phyloP scores from a whole-genome alignment of 2,888 invertebrate genomes.

The Trichogramma dendrolimi region DNA sequence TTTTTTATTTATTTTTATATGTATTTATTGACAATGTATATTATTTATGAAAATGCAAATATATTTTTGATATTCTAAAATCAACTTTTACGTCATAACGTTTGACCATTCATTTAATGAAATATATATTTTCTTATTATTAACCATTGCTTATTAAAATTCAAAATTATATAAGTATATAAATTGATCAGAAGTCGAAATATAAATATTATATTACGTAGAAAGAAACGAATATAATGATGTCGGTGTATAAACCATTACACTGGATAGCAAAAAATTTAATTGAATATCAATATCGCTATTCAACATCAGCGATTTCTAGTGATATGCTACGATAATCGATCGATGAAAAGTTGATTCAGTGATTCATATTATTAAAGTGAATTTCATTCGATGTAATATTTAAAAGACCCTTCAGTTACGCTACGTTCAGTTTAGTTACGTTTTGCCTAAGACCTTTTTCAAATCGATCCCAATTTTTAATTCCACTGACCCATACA shows the following conservation, averaged over 20 bases:
- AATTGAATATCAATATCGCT: too few species aligned
- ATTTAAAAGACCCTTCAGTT: too few species aligned
- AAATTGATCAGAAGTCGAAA: not conserved
- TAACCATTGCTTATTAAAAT: not conserved
- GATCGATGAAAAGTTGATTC: too few species aligned
- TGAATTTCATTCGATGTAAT: too few species aligned
- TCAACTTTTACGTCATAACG: constrained; percentile 6
- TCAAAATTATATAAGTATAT: not conserved
- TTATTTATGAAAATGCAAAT: constrained; percentile 25
- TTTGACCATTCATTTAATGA: not conserved
- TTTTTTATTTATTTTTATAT: not conserved
- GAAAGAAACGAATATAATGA: not conserved
- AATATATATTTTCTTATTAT: constrained; percentile 2
- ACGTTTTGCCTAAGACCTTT: too few species aligned
- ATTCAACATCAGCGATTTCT: too few species aligned
- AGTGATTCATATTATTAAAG: too few species aligned
- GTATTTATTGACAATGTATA: constrained; percentile 20
- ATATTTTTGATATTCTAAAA: constrained; percentile 30
- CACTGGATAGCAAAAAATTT: too few species aligned
- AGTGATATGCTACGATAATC: too few species aligned
- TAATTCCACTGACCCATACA: too few species aligned
- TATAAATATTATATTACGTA: not conserved
- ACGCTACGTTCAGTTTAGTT: too few species aligned
- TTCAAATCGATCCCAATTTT: too few species aligned
- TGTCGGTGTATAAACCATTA: not conserved